These are phyloP conservation scores for Lophura nycthemera DNA, from an alignment of 2,113 vertebrate genomes.

Conservation along the genomic window DNA sequence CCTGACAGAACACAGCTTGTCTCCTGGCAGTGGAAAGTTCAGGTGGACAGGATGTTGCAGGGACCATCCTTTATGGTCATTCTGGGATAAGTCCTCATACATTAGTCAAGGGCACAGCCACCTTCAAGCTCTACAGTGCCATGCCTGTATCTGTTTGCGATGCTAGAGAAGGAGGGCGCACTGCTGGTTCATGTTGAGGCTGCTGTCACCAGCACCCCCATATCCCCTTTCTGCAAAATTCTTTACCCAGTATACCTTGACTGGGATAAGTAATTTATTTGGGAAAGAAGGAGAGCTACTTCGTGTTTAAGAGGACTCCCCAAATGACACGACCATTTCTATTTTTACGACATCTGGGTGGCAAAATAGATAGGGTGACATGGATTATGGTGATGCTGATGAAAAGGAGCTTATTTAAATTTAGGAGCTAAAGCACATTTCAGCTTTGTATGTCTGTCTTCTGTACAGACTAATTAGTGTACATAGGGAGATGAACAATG, in stretches of 20 bases:
- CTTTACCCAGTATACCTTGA: neutral
- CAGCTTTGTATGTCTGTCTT: neutral
- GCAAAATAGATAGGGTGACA: neutral
- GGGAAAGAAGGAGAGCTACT: slow-evolving; percentile 14
- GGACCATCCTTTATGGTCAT: neutral
- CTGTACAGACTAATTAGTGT: neutral
- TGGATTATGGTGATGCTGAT: neutral
- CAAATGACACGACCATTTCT: neutral
- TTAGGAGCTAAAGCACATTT: neutral
- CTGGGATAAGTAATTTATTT: slow-evolving; percentile 6
- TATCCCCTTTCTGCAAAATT: neutral
- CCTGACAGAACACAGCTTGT: neutral
- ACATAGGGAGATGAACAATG: neutral
- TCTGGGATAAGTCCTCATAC: neutral
- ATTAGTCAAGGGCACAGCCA: neutral
- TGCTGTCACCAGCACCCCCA: neutral
- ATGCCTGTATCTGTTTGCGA: neutral
- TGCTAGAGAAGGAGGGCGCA: neutral
- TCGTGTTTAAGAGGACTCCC: neutral
- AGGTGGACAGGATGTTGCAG: neutral
- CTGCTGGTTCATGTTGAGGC: neutral
- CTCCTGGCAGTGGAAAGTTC: neutral
- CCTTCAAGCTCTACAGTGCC: neutral
- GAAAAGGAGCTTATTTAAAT: neutral
- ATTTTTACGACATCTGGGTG: slow-evolving; percentile 14